A percentile compares a stretch with the other conserved stretches of the same genome.
Conservation (phyloP, 1,140 invertebrate species). For the Physella acuta region DNA sequence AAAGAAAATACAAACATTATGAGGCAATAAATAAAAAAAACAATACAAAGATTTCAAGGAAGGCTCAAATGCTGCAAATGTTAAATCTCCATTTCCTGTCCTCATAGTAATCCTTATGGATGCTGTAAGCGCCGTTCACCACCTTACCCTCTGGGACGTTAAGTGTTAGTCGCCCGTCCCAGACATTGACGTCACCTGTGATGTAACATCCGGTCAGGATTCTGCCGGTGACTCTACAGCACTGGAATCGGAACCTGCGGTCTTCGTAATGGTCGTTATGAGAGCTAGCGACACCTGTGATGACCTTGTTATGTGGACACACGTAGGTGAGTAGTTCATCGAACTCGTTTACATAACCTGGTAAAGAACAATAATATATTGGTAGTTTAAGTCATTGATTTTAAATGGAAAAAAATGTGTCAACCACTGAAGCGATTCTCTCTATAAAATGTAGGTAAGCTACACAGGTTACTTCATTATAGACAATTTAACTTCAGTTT, state of each 20-base stretch:
- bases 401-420: too few relatives aligned
- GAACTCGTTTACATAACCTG: conserved; percentile 26
- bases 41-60: too few relatives aligned
- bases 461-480: too few relatives aligned
- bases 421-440: too few relatives aligned
- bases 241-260: conserved; percentile 26
- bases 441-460: too few relatives aligned
- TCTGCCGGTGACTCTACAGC: conserved; percentile 6
- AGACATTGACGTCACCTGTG: neutral
- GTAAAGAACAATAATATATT: too few relatives aligned
- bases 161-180: neutral
- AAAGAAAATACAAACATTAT: too few relatives aligned
- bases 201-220: neutral
- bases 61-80: neutral
- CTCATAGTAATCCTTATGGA: neutral
- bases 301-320: conserved; percentile 17
- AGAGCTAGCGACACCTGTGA: conserved; percentile 23
- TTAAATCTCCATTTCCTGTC: neutral
- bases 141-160: neutral
- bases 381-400: too few relatives aligned
- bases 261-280: conserved; percentile 27
- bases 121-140: neutral
- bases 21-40: too few relatives aligned
- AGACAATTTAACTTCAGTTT: too few relatives aligned
- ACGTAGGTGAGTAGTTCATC: conserved; percentile 18